Evolutionary conservation across 2,888 invertebrate genomes (phyloP).

Genomic region (Thymelicus acteon): DNA sequence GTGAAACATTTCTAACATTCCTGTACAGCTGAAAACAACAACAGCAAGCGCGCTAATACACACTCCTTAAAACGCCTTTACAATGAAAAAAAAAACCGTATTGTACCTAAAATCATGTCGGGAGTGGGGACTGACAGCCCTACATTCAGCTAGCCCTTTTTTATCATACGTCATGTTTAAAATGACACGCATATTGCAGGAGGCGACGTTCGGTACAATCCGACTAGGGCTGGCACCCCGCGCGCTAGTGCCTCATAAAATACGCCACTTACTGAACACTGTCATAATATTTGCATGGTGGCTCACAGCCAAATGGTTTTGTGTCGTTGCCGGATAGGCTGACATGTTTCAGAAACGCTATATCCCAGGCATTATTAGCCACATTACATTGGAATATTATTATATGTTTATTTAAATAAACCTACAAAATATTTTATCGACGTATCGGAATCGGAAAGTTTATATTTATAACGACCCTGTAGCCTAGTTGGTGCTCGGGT

Average conservation of each 20-base stretch:
- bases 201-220: slow-evolving; percentile 21
- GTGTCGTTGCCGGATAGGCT: not conserved
- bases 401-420: no score
- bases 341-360: not conserved
- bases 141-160: slow-evolving; percentile 8
- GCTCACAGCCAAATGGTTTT: slow-evolving; percentile 20
- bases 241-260: not conserved
- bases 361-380: no score
- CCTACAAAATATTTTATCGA: no score
- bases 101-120: slow-evolving; percentile 20
- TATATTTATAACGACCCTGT: no score
- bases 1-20: slow-evolving; percentile 20
- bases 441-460: no score
- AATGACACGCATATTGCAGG: slow-evolving; percentile 26
- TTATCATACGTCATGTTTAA: slow-evolving; percentile 13
- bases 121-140: not conserved
- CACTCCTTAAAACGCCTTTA: not conserved
- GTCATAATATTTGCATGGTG: slow-evolving; percentile 35
- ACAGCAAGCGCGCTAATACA: slow-evolving; percentile 9
- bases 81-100: slow-evolving; percentile 16
- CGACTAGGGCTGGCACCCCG: slow-evolving; percentile 19
- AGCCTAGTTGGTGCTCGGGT: no score
- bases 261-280: slow-evolving; percentile 26
- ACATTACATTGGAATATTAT: no score
- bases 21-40: slow-evolving; percentile 10